Conservation (phyloP, 2,888 invertebrate species). For the Hirtodrosophila histrioides region DNA sequence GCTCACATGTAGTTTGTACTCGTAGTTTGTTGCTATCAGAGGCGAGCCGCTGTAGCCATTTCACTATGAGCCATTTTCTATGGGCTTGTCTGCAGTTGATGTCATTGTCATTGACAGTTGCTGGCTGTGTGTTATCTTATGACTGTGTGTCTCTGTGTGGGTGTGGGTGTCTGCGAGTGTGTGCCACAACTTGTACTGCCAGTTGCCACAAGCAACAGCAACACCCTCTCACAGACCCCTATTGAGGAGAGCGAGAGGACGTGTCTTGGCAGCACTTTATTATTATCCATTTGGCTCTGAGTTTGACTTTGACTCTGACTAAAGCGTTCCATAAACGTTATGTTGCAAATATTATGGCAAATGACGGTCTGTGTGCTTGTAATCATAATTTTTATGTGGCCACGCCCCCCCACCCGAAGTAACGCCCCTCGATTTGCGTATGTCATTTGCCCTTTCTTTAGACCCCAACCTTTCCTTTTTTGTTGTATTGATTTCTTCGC, state of each 20-base stretch:
- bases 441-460: constrained; percentile 25
- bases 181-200: constrained; percentile 28
- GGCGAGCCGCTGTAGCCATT: constrained; percentile 39
- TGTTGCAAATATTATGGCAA: constrained; percentile 62
- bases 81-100: constrained; percentile 74
- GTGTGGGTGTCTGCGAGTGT: constrained; percentile 10
- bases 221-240: constrained; percentile 15
- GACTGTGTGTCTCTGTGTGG: constrained; percentile 9
- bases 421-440: constrained; percentile 43
- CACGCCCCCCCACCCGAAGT: neutral
- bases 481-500: constrained; percentile 2
- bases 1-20: constrained; percentile 21
- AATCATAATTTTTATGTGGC: constrained; percentile 61
- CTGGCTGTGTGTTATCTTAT: constrained; percentile 58
- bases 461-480: neutral
- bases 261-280: constrained; percentile 55
- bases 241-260: neutral
- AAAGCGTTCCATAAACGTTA: constrained; percentile 59
- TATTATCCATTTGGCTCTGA: constrained; percentile 55
- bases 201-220: constrained; percentile 30
- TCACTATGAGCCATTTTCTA: constrained; percentile 46
- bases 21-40: constrained; percentile 35
- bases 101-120: constrained; percentile 76
- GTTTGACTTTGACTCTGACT: constrained; percentile 42
- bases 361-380: constrained; percentile 47